Base-by-base conservation (phyloP, 2,113 vertebrate species). In the Myanophis thanlyinensis region DNA sequence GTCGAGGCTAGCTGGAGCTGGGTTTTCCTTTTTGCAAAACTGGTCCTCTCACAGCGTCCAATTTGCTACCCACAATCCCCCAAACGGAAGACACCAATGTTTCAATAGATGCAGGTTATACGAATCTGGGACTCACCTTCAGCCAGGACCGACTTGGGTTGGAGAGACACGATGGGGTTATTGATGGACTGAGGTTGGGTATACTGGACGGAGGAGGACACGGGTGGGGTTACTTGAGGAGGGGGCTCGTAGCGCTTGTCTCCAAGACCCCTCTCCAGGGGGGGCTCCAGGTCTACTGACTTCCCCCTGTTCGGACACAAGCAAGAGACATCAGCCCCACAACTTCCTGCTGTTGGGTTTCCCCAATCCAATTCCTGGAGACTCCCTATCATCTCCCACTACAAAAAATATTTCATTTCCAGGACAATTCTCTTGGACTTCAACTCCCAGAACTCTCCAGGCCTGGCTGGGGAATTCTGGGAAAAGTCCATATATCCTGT, bases 161-260 rank as follows among this genome's bases (percentile, higher is more conserved):
- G 98, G 44, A 99, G 98, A 22, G 98, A 96, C 27, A 98, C 93
- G 59, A 96, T 95, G 0, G 98, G 96, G 47, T 95, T 97, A 0
- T 98, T 93, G 8, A 94, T 59, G 0, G 97, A 96, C 91, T 96
- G 98, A 80, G 97, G 96, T 1, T 98, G 98, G 2, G 97, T 97
- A 13, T 99, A 99, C 96, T 98, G 99, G 1, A 98, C 97, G 0
- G 98, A 95, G 0, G 98, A 95, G 93, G 97, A 94, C 2, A 98
- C 96, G 44, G 97, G 97, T 5, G 98, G 96, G 5, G 98, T 98
- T 91, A 98, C 97, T 90, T 97, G 98, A 91, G 98, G 96, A 84
- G 97, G 48, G 0, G 98, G 97, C 47, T 99, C 99, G 22, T 98
- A 99, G 95, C 98, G 97, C 92, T 99, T 99, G 89, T 99, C 99